Evolutionary conservation across 2,888 invertebrate genomes (phyloP), one percentile per base, ranked within the genome.

Genomic region (Melolontha melolontha): DNA sequence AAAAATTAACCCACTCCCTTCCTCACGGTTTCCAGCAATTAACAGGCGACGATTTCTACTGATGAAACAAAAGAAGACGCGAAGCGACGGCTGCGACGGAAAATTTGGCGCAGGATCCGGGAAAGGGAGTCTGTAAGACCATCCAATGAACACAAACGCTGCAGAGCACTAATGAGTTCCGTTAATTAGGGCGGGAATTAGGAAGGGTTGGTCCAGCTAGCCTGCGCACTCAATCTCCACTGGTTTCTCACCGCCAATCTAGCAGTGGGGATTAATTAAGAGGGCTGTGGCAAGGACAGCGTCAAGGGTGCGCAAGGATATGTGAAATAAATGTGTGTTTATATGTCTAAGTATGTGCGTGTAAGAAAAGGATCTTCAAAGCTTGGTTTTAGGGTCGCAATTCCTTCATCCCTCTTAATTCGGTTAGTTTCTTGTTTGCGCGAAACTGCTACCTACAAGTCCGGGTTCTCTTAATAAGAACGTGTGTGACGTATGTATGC

Each of bases 231-330:
- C 86, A 64, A 57, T 47, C 59, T 68, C 49, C 64, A 17, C 64
- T 85, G 86, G 86, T 86, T 86, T 86, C 75, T 72, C 76, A 62
- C 65, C 76, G 75, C 81, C 80, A 80, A 80, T 80, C 80, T 80
- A 80, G 77, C 77, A 66, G 74, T 74, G 72, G 73, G 79, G 80
- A 81, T 81, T 82, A 81, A 82, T 82, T 82, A 81, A 81, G 81
- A 81, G 81, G 80, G 57, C 14, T 44, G 57, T 78, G 80, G 80
- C 75, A 77, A 74, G 70, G 66, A 68, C 65, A 69, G 55, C 69
- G 39, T 49, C 63, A 40, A 39, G 67, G 66, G 68, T 70, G 72
- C 68, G 72, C 67, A 63, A 47, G 47, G 6, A 47, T 47, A 47
- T 17, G 47, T 47, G 17, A 49, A 16, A 47, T 14, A 12, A 2